Evolutionary conservation across 2,888 invertebrate species (phyloP).

Genomic region (Reticulitermes lucifugus): DNA sequence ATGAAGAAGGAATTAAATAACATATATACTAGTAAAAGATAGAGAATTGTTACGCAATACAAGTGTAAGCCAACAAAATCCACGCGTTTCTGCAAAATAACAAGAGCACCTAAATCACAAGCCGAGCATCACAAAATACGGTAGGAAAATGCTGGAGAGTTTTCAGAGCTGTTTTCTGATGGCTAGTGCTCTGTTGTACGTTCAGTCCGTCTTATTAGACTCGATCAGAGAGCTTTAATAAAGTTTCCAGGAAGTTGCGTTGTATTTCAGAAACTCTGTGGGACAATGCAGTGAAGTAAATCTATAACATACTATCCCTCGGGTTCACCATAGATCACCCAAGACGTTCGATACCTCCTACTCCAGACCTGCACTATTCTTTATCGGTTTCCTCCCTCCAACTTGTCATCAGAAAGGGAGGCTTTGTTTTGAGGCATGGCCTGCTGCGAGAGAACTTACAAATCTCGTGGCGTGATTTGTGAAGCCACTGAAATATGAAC

Average conservation of each 20-base stretch:
- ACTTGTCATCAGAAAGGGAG: slow-evolving; percentile 2
- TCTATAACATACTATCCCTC: neutral
- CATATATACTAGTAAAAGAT: too few species aligned
- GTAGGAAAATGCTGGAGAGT: too few species aligned
- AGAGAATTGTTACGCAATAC: too few species aligned
- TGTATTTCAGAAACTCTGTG: neutral
- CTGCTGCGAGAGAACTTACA: neutral
- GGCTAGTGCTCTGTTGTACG: too few species aligned
- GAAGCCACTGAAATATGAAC: slow-evolving; percentile 12
- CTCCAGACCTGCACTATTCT: neutral
- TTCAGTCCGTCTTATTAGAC: too few species aligned
- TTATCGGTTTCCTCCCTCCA: slow-evolving; percentile 33
- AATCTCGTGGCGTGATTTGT: slow-evolving; percentile 16
- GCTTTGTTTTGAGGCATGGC: slow-evolving; percentile 24
- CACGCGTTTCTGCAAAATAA: too few species aligned
- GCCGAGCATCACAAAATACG: too few species aligned
- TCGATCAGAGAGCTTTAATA: too few species aligned
- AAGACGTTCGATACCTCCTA: neutral
- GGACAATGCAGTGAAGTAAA: neutral
- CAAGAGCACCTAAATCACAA: too few species aligned
- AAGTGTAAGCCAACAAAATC: too few species aligned
- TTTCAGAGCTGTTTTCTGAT: too few species aligned
- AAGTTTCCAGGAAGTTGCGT: neutral
- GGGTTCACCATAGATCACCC: slow-evolving; percentile 16
- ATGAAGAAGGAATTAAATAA: too few species aligned